Conservation (phyloP, 92 coral and sea anemone species). For the Phymanthus crucifer region DNA sequence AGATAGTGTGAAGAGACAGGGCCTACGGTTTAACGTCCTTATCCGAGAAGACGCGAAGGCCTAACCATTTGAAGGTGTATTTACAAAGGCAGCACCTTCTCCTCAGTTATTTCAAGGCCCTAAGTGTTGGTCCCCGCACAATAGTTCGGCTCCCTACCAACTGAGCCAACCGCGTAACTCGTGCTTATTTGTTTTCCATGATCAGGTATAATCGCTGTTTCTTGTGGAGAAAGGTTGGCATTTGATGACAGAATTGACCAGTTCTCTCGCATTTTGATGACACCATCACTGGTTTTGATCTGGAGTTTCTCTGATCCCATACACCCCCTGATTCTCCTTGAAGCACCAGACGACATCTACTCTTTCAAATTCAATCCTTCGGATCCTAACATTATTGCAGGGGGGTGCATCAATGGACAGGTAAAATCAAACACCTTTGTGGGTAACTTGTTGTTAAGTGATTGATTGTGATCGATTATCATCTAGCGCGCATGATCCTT, state of each 20-base stretch:
- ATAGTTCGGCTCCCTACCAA: no score
- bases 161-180: no score
- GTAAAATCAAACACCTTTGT: slow-evolving; percentile 26
- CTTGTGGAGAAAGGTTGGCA: slow-evolving; percentile 90
- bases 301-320: slow-evolving; percentile 99
- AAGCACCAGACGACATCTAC: slow-evolving; percentile 96
- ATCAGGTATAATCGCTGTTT: slow-evolving; percentile 91
- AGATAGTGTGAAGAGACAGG: no score
- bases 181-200: background rate
- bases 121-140: no score
- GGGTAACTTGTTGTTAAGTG: background rate
- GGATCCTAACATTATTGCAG: slow-evolving; percentile 96
- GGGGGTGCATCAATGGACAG: slow-evolving; percentile 98
- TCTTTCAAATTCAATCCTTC: slow-evolving; percentile 96
- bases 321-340: slow-evolving; percentile 95
- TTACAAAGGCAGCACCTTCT: no score
- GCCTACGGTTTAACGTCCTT: no score
- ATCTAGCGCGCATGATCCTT: no score
- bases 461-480: no score
- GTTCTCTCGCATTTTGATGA: slow-evolving; percentile 93
- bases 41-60: no score
- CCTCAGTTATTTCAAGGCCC: no score
- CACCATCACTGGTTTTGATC: slow-evolving; percentile 90
- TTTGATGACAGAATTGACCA: slow-evolving; percentile 95
- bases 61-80: no score